Base-by-base conservation (phyloP, 2,888 invertebrate genomes). In the Odontomyia ornata region DNA sequence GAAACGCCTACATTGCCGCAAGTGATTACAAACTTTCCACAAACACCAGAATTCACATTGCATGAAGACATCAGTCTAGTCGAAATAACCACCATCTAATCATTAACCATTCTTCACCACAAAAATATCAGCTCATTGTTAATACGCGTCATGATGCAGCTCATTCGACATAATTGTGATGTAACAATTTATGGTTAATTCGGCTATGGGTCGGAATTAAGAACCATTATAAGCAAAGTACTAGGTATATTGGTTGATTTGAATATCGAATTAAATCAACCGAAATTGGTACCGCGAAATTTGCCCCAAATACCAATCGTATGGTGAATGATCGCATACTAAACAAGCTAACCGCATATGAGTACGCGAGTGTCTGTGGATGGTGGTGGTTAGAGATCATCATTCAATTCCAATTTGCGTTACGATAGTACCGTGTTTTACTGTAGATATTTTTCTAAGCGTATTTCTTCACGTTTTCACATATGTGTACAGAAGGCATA, bases 251-350 rank as follows among this genome's bases (percentile, higher is more conserved):
- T 60, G 60, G 5, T 60, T 23, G 18, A 25, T 15, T 60, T 36
- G 36, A 36, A 36, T 36, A 36, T 60, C 23, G 25, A 60, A 64
- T 30, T 64, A 2, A 64, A 28, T 27, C 27, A 30, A 64, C 18
- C 23, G 64, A 64, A 64, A 64, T 64, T 64, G 64, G 64, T 64
- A 64, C 64, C 64, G 64, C 64, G 64, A 64, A 64, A 64, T 64
- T 64, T 64, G 64, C 0, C 64, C 64, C 64, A 64, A 64, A 64
- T 64, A 64, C 64, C 64, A 30, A 30, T 64, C 30, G 64, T 36
- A 36, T 30, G 64, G 64, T 64, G 13, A 64, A 64, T 64, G 64
- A 64, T 64, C 64, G 64, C 64, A 64, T 64, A 64, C 64, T 64
- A 64, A 36, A 64, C 64, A 30, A 64, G 30, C 64, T 23, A 25